phyloP scores from a whole-genome alignment of 2,797 vertebrate species.

The Ceryle rudis region DNA sequence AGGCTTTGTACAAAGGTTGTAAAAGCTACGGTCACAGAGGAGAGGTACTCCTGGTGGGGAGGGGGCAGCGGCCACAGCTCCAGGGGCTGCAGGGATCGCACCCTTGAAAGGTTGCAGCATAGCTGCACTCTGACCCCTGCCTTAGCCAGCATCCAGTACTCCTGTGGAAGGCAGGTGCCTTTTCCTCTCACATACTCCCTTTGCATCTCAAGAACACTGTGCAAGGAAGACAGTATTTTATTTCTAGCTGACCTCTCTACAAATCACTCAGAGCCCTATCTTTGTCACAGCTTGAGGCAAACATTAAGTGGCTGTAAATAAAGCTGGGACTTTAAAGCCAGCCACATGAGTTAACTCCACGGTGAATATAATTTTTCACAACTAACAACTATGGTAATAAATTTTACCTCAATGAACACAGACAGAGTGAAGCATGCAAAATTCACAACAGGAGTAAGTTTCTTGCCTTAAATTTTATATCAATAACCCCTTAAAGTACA shows the following conservation, averaged over 20 bases:
- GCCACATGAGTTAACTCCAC: not conserved
- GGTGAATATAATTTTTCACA: conserved; percentile 30
- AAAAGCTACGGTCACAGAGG: not conserved
- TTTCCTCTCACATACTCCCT: not conserved
- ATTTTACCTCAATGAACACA: not conserved
- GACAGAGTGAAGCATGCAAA: not conserved
- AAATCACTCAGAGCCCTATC: not conserved
- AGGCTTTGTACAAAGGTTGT: not conserved
- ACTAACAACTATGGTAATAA: conserved; percentile 23
- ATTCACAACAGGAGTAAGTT: not conserved
- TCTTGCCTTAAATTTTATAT: not conserved
- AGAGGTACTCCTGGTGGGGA: rapidly evolving
- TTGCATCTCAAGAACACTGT: not conserved
- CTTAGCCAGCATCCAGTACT: not conserved
- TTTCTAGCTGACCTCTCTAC: not conserved
- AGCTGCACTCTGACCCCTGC: rapidly evolving
- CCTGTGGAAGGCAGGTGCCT: not conserved
- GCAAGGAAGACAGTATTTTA: not conserved
- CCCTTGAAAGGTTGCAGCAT: not conserved
- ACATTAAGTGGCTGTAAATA: not conserved
- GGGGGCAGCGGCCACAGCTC: not conserved
- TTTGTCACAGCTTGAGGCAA: conserved; percentile 4
- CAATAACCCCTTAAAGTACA: not conserved
- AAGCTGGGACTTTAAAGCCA: conserved; percentile 11
- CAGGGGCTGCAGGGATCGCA: not conserved